These are phyloP conservation scores for Drosophila paramelanica DNA, from an alignment of 2,888 invertebrate species.

Conservation along the genomic window DNA sequence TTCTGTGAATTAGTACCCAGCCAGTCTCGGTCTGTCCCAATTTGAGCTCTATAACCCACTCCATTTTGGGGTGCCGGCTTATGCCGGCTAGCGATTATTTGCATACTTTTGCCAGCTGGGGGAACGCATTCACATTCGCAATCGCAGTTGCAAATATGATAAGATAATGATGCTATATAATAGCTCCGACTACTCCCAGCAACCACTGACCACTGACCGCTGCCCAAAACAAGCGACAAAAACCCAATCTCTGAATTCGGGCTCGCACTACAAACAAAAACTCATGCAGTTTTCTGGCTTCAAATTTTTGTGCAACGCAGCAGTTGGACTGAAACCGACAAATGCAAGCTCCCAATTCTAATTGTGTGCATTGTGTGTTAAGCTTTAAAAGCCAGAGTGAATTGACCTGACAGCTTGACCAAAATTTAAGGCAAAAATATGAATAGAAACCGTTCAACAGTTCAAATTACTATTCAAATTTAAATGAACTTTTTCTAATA, in stretches of 20 bases:
- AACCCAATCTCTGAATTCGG: slow-evolving; percentile 14
- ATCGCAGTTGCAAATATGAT: slow-evolving; percentile 53
- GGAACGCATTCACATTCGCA: slow-evolving; percentile 26
- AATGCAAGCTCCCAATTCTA: background rate
- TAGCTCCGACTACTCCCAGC: slow-evolving; percentile 25
- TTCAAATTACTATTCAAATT: too few relatives aligned
- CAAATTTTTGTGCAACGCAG: slow-evolving; percentile 56
- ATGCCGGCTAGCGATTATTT: slow-evolving; percentile 41
- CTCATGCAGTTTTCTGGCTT: slow-evolving; percentile 28
- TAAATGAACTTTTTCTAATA: too few relatives aligned
- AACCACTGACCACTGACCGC: slow-evolving; percentile 17
- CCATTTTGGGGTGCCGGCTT: slow-evolving; percentile 5
- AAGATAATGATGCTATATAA: slow-evolving; percentile 64
- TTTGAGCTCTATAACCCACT: slow-evolving; percentile 23
- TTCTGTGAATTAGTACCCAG: slow-evolving; percentile 69
- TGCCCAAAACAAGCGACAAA: slow-evolving; percentile 23
- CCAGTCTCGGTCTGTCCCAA: slow-evolving; percentile 10
- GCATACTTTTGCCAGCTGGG: slow-evolving; percentile 40
- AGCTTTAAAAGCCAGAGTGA: too few relatives aligned
- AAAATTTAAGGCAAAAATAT: too few relatives aligned
- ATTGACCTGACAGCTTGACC: too few relatives aligned
- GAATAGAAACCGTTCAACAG: too few relatives aligned
- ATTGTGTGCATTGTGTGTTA: background rate
- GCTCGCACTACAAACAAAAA: slow-evolving; percentile 10
- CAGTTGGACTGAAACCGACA: slow-evolving; percentile 21